These are phyloP conservation scores for Drosophila paracracens DNA, from an alignment of 2,888 invertebrate genomes.

Conservation along the genomic window DNA sequence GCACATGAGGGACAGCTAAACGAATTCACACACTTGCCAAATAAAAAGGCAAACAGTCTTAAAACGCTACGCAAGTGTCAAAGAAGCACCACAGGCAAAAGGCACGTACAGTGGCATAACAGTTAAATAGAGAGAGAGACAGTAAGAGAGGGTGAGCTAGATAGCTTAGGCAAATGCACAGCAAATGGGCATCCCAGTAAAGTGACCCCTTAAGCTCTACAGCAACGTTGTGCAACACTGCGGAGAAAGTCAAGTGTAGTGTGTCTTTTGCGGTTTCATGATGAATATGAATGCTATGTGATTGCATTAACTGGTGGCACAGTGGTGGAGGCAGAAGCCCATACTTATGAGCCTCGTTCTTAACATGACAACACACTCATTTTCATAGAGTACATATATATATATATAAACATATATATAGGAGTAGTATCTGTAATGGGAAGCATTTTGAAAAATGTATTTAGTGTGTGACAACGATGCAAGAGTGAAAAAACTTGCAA, in stretches of 20 bases:
- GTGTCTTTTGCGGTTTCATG: constrained; percentile 75
- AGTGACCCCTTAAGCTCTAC: constrained; percentile 20
- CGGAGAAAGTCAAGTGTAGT: constrained; percentile 54
- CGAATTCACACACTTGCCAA: constrained; percentile 9
- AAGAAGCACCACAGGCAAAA: constrained; percentile 13
- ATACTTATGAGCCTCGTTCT: background rate
- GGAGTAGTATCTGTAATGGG: constrained; percentile 24
- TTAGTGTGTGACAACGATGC: constrained; percentile 70
- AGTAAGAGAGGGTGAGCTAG: background rate
- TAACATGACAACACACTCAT: constrained; percentile 61
- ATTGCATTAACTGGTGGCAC: constrained; percentile 75
- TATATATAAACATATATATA: background rate
- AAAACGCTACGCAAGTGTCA: constrained; percentile 12
- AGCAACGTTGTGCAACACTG: constrained; percentile 3
- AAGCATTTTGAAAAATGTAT: constrained; percentile 76
- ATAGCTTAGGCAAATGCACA: constrained; percentile 51
- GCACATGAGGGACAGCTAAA: background rate
- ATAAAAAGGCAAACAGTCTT: background rate
- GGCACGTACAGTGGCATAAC: constrained; percentile 41
- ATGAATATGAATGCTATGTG: constrained; percentile 82
- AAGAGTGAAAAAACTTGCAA: constrained; percentile 22
- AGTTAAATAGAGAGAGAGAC: constrained; percentile 14
- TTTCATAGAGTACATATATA: constrained; percentile 9
- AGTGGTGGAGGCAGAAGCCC: background rate
- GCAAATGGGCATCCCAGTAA: constrained; percentile 11